These are phyloP conservation scores for Pseudopodoces humilis DNA, from an alignment of 2,113 vertebrate genomes.

Conservation along the genomic window DNA sequence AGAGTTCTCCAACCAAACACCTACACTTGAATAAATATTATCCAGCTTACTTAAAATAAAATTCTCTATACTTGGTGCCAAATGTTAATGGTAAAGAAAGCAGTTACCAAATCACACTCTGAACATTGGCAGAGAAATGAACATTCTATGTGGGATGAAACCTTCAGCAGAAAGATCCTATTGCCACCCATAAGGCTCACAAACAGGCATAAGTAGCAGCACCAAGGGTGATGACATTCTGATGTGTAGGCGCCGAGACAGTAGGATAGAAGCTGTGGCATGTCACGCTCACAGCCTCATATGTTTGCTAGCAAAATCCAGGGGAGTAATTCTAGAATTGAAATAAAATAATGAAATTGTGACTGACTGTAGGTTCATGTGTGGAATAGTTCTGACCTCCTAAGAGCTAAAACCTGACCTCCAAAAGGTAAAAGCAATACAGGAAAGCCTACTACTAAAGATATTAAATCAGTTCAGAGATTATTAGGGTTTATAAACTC, in stretches of 20 bases:
- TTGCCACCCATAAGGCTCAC: not conserved
- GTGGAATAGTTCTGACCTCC: constrained; percentile 6
- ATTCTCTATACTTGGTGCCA: not conserved
- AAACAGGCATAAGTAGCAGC: not conserved
- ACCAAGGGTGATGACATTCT: not conserved
- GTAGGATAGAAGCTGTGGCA: not conserved
- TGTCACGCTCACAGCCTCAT: not conserved
- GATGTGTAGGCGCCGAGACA: not conserved
- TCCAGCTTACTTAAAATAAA: not conserved
- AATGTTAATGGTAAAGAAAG: not conserved
- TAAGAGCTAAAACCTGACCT: constrained; percentile 36
- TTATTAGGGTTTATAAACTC: constrained; percentile 46
- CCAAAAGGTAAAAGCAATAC: constrained; percentile 43
- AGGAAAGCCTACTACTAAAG: constrained; percentile 50
- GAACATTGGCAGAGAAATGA: not conserved
- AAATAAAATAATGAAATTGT: constrained; percentile 1
- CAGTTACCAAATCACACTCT: not conserved
- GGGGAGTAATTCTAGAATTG: constrained; percentile 16
- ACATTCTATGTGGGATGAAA: not conserved
- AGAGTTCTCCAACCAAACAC: not conserved
- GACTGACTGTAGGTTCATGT: not conserved
- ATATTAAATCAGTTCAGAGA: constrained; percentile 44
- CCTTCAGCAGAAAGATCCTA: not conserved
- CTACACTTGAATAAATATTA: not conserved
- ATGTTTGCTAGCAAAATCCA: not conserved